A percentile compares a stretch with the other conserved stretches of the same genome.
phyloP scores from a whole-genome alignment of 2,888 invertebrate species.

The Drosophila mimica region DNA sequence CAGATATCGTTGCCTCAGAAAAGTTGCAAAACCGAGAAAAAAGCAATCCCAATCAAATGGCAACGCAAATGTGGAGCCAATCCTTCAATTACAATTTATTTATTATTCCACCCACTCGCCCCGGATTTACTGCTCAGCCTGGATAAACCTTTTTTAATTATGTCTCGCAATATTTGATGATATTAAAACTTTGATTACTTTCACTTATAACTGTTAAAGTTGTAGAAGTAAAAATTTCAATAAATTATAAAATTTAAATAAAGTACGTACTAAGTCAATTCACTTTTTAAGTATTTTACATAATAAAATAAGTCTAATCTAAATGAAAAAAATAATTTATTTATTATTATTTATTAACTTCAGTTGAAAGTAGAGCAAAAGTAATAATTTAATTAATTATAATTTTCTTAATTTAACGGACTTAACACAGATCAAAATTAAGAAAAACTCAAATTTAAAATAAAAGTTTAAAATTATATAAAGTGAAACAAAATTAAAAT shows the following conservation, averaged over 20 bases:
- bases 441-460: background rate
- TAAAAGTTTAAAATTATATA: background rate
- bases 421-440: background rate
- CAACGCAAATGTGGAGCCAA: conserved; percentile 24
- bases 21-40: background rate
- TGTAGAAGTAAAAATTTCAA: background rate
- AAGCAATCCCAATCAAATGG: conserved; percentile 13
- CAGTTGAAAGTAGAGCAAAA: background rate
- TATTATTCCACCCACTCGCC: background rate
- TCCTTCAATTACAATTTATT: background rate
- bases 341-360: background rate
- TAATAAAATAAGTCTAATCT: background rate
- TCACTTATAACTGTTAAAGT: background rate
- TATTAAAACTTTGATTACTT: background rate
- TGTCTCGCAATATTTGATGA: background rate
- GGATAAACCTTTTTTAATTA: conserved; percentile 9
- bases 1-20: conserved; percentile 24
- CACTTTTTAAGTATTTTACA: background rate
- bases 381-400: background rate
- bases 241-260: background rate
- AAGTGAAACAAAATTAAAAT: background rate
- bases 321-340: background rate
- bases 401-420: background rate
- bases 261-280: background rate
- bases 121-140: background rate